Conservation (phyloP, 2,113 vertebrate genomes). For the Capricornis sumatraensis region DNA sequence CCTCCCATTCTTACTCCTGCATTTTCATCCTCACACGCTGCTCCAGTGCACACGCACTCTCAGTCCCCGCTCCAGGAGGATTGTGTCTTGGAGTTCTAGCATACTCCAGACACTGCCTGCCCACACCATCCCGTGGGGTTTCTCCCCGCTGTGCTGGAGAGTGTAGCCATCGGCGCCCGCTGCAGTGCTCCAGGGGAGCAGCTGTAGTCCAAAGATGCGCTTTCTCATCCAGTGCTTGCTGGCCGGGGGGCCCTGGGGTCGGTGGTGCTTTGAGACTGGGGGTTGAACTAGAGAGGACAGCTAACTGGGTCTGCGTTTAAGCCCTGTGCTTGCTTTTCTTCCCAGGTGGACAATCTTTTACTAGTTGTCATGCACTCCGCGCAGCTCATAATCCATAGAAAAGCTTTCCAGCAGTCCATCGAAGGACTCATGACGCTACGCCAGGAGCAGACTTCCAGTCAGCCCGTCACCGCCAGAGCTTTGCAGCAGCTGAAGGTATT, state of each 20-base stretch:
- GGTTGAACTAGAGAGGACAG: no score
- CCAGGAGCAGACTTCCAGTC: slow-evolving; percentile 96
- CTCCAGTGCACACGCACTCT: rapidly evolving
- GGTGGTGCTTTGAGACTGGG: background rate
- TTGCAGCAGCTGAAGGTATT: slow-evolving; percentile 95
- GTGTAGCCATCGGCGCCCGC: rapidly evolving
- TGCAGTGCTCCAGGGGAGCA: background rate
- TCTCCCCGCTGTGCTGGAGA: no score
- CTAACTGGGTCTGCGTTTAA: background rate
- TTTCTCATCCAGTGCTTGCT: background rate
- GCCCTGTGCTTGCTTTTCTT: slow-evolving; percentile 34
- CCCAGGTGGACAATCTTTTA: slow-evolving; percentile 92
- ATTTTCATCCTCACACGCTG: rapidly evolving
- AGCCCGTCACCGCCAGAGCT: slow-evolving; percentile 92
- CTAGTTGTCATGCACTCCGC: slow-evolving; percentile 95
- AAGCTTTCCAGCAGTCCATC: slow-evolving; percentile 93
- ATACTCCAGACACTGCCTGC: rapidly evolving
- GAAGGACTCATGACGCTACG: slow-evolving; percentile 89
- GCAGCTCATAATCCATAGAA: slow-evolving; percentile 91
- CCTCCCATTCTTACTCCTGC: background rate
- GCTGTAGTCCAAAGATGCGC: background rate
- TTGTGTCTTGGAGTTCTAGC: background rate
- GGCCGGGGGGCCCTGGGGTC: background rate
- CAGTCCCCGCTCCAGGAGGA: background rate
- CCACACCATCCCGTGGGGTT: rapidly evolving